Percentiles rank a stretch among this genome's conserved stretches.
Conservation (phyloP, 2,888 invertebrate genomes). For the Drosophila dives region DNA sequence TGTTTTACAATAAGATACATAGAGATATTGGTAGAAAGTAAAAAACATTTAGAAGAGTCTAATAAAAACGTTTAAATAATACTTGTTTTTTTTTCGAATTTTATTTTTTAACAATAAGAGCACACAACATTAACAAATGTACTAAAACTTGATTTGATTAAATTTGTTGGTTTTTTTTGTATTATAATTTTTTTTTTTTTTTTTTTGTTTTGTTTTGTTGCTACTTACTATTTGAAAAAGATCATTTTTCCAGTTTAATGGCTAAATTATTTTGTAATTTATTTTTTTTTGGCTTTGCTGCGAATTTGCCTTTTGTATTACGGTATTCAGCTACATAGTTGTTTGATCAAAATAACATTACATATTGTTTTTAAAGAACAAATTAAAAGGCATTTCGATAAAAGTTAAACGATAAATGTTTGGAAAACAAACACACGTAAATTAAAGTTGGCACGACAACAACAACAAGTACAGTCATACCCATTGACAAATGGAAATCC, state of each 20-base stretch:
- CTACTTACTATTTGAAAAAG: constrained; percentile 78
- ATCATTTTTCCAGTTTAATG: constrained; percentile 77
- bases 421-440: constrained; percentile 41
- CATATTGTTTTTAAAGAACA: constrained; percentile 40
- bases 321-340: constrained; percentile 58
- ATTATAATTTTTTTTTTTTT: constrained; percentile 25
- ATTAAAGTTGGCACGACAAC: constrained; percentile 59
- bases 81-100: constrained; percentile 38
- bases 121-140: constrained; percentile 77
- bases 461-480: constrained; percentile 65
- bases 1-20: constrained; percentile 69
- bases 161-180: constrained; percentile 31
- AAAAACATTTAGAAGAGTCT: constrained; percentile 75
- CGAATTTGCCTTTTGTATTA: constrained; percentile 66
- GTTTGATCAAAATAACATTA: constrained; percentile 53
- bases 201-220: constrained; percentile 51
- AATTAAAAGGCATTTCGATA: constrained; percentile 42
- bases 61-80: constrained; percentile 68
- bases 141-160: constrained; percentile 54
- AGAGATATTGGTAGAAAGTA: constrained; percentile 66
- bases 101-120: constrained; percentile 61
- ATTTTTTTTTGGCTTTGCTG: constrained; percentile 66
- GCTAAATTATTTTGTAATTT: constrained; percentile 75
- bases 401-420: constrained; percentile 40
- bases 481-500: constrained; percentile 57